These are phyloP conservation scores for Stigmatopora nigra DNA, from an alignment of 2,113 vertebrate species.

Conservation along the genomic window DNA sequence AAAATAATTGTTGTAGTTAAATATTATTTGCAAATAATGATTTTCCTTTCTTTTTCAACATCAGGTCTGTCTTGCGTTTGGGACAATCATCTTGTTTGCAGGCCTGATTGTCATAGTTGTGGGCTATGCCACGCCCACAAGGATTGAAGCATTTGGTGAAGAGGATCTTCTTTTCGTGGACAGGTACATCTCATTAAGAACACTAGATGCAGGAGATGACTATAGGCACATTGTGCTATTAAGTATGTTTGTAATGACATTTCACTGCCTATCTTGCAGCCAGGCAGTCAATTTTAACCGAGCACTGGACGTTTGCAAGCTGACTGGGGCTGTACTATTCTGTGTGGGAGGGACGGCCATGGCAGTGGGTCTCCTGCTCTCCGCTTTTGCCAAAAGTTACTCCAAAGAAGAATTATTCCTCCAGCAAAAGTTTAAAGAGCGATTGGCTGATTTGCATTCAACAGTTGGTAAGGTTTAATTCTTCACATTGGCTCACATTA, in stretches of 20 bases:
- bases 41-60: not conserved
- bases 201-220: not conserved
- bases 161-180: conserved; percentile 93
- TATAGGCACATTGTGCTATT: not conserved
- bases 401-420: conserved; percentile 88
- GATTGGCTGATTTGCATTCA: conserved; percentile 81
- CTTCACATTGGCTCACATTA: not conserved
- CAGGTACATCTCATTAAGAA: conserved; percentile 40
- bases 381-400: conserved; percentile 82
- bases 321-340: conserved; percentile 87
- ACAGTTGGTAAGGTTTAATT: conserved; percentile 60
- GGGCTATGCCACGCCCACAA: conserved; percentile 83
- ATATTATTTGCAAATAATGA: not conserved
- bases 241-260: not conserved
- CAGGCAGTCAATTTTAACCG: conserved; percentile 83
- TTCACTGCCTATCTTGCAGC: conserved; percentile 26
- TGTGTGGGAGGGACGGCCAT: conserved; percentile 84
- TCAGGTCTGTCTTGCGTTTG: conserved; percentile 90
- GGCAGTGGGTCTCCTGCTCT: conserved; percentile 84
- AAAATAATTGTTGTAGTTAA: not conserved
- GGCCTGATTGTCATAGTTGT: conserved; percentile 84
- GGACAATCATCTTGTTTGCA: conserved; percentile 79
- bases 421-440: conserved; percentile 91
- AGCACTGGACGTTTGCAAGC: conserved; percentile 86
- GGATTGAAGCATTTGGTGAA: conserved; percentile 89